Conservation (phyloP, 1,140 invertebrate genomes). For the Bombus impatiens region DNA sequence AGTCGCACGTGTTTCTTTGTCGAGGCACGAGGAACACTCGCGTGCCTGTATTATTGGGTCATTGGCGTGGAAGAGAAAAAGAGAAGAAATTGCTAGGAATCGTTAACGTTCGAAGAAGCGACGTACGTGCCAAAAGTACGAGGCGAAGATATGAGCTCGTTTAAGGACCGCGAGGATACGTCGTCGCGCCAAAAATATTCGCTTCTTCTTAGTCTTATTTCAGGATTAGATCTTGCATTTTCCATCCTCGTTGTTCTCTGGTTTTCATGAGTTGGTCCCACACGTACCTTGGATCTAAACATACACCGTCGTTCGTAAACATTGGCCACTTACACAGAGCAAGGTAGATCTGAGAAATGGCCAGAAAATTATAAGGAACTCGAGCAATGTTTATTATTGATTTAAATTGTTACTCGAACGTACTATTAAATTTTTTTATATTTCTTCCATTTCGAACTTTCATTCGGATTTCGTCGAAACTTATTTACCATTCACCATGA, state of each 20-base stretch:
- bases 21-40: neutral
- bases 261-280: neutral
- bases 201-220: conserved; percentile 17
- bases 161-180: neutral
- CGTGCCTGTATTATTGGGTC: conserved; percentile 13
- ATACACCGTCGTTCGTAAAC: neutral
- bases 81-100: neutral
- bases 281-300: neutral
- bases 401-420: no score
- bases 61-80: neutral
- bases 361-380: no score
- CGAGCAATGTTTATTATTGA: no score
- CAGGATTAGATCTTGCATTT: neutral
- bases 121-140: conserved; percentile 5
- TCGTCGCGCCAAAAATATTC: conserved; percentile 30
- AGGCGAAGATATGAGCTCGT: neutral
- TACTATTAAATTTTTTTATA: no score
- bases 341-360: no score
- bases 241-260: neutral
- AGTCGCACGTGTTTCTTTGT: conserved; percentile 15
- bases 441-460: no score
- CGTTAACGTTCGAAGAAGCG: neutral
- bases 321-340: neutral
- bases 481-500: no score
- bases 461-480: no score